Base-by-base conservation (phyloP, 2,888 invertebrate genomes). In the Eueremaeus valkanovi region DNA sequence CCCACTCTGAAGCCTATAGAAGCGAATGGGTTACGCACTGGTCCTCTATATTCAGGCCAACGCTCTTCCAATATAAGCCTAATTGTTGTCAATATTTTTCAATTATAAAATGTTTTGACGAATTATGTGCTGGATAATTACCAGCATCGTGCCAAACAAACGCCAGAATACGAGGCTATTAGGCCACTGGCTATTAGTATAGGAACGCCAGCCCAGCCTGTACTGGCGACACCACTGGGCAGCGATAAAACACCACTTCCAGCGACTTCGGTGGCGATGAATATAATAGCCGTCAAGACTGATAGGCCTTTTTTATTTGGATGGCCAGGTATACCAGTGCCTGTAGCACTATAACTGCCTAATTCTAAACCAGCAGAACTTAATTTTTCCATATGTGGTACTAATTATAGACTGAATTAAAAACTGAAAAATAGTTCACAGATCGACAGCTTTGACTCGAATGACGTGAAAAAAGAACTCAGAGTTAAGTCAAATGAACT, bases 61-160 rank as follows among this genome's bases (percentile, higher is more conserved):
- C 89, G 83, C 73, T 88, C 84, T 82, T 90, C 89, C 0, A 92
- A 90, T 72, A 93, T 88, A 0, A 89, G 85, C 94, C 94, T n/a
- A n/a, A n/a, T n/a, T n/a, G n/a, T n/a, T n/a, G n/a, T n/a, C n/a
- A n/a, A n/a, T n/a, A n/a, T n/a, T n/a, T n/a, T n/a, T n/a, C n/a
- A n/a, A n/a, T n/a, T n/a, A n/a, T n/a, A n/a, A n/a, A n/a, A n/a
- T n/a, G n/a, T n/a, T n/a, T n/a, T n/a, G n/a, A n/a, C n/a, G n/a
- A n/a, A n/a, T n/a, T n/a, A n/a, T n/a, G n/a, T n/a, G n/a, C n/a
- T n/a, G n/a, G n/a, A n/a, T n/a, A n/a, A n/a, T n/a, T n/a, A n/a
- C 94, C 94, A 94, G 82, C 91, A 89, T 79, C 88, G 87, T 0
- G 92, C 92, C 24, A 94, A 85, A 49, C 93, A 84, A 42, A 88